Conservation (phyloP, 2,797 vertebrate species). For the Tauraco hartlaubi region DNA sequence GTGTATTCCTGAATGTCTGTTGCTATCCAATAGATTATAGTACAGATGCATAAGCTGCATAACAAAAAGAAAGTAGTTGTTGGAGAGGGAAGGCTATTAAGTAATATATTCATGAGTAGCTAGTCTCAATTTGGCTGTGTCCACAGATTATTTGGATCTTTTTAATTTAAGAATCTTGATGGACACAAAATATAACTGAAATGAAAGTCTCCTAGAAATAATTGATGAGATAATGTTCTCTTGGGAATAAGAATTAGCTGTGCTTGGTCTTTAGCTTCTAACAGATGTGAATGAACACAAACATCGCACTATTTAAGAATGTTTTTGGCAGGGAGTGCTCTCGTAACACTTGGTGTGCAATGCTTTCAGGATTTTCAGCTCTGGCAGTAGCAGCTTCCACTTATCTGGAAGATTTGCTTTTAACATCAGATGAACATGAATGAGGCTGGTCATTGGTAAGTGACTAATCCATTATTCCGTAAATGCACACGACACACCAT, state of each 20-base stretch:
- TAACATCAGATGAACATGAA: constrained; percentile 10
- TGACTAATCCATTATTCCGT: not conserved
- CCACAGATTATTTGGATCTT: constrained; percentile 42
- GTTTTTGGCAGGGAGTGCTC: not conserved
- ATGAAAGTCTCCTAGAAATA: constrained; percentile 46
- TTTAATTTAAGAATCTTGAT: constrained; percentile 57
- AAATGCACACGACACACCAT: not conserved
- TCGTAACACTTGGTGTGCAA: not conserved
- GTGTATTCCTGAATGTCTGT: constrained; percentile 38
- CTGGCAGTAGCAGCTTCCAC: not conserved
- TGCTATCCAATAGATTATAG: constrained; percentile 40
- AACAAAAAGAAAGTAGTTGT: constrained; percentile 28
- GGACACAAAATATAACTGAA: constrained; percentile 25
- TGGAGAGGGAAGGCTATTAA: not conserved
- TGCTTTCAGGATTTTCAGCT: not conserved
- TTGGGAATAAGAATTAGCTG: constrained; percentile 12
- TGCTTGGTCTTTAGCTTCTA: not conserved
- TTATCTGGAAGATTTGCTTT: not conserved
- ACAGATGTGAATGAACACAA: not conserved
- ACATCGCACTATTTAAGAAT: not conserved
- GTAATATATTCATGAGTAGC: constrained; percentile 46
- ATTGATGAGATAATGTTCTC: constrained; percentile 36
- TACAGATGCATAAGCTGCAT: constrained; percentile 12
- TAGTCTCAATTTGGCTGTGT: constrained; percentile 38
- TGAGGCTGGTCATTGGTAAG: not conserved